Evolutionary conservation across 2,797 vertebrate genomes (phyloP), one percentile per base, ranked within the genome.

Genomic region (Bovichtus variegatus): DNA sequence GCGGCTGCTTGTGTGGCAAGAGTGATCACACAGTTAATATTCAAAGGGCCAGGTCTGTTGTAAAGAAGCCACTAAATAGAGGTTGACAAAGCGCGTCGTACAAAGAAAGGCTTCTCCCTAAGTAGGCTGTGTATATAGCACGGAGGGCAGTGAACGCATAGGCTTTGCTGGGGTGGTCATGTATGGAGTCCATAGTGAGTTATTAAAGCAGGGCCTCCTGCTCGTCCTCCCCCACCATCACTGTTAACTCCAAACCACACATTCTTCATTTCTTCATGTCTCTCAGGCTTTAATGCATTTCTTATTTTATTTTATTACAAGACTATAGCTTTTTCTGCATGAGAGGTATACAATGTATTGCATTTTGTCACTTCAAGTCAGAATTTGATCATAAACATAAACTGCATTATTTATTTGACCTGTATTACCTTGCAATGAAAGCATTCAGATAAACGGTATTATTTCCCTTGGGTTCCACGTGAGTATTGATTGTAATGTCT

Each of bases 11-110:
- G 94, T 95, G 94, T 95, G 95, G 94, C 89, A 92, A 88, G 87
- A 93, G 84, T 91, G 93, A 95, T 95, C 93, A 95, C 94, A 94
- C 92, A 90, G 95, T 95, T 94, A 93, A 95, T 95, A 95, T 94
- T 95, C 93, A 96, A 95, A 94, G 91, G 91, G 86, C 88, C 61
- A 78, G 82, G 84, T 79, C 84, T 68, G 91, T 94, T 87, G 87
- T 95, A 94, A 95, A 93, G 92, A 90, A 93, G 85, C 87, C 79
- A 87, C 86, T 94, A 93, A 93, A 94, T 94, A 89, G 91, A 91
- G 85, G 86, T 87, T 92, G 93, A 95, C 94, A 95, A 95, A 95
- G 94, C 91, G 53, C 78, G 25, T 92, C 86, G 72, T 60, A 72
- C 87, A 86, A 89, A 95, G 92, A 95, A 95, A 93, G 90, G 76